A percentile compares a stretch with the other conserved stretches of the same genome.
These are phyloP conservation scores for Cactoblastis cactorum DNA, from an alignment of 2,888 invertebrate species.

Conservation along the genomic window DNA sequence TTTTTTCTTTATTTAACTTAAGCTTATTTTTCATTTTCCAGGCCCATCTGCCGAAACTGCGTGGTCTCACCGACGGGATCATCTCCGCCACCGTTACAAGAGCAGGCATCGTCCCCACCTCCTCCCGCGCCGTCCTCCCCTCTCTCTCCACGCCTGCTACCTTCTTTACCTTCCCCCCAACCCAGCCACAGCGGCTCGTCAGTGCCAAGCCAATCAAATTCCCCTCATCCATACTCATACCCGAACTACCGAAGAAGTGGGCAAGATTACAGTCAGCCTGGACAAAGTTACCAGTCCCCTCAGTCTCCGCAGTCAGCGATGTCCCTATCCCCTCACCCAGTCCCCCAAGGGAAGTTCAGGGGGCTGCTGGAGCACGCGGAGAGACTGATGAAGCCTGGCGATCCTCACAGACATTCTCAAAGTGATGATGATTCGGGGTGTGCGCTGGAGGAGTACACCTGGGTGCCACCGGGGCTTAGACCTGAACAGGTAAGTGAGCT, in stretches of 20 bases:
- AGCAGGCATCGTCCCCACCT: slow-evolving; percentile 57
- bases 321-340: slow-evolving; percentile 68
- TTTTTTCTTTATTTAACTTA: too few relatives aligned
- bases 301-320: slow-evolving; percentile 68
- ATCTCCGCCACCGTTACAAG: slow-evolving; percentile 63
- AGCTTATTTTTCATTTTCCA: slow-evolving; percentile 54
- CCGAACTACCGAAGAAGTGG: slow-evolving; percentile 58
- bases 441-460: slow-evolving; percentile 98
- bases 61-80: slow-evolving; percentile 79
- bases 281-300: slow-evolving; percentile 57
- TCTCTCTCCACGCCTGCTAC: slow-evolving; percentile 49
- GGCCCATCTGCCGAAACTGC: slow-evolving; percentile 91
- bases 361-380: slow-evolving; percentile 75
- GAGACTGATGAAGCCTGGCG: slow-evolving; percentile 81
- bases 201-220: slow-evolving; percentile 59
- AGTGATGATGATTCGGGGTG: slow-evolving; percentile 99
- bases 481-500: slow-evolving; percentile 96
- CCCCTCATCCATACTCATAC: slow-evolving; percentile 65
- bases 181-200: slow-evolving; percentile 65
- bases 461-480: slow-evolving; percentile 97
- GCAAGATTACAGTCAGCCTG: slow-evolving; percentile 47
- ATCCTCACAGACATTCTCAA: slow-evolving; percentile 92
- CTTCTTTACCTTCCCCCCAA: slow-evolving; percentile 61
- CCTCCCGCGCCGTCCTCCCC: slow-evolving; percentile 62
- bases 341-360: slow-evolving; percentile 67